Conservation (phyloP, 2,113 vertebrate genomes). For the Carassius auratus region DNA sequence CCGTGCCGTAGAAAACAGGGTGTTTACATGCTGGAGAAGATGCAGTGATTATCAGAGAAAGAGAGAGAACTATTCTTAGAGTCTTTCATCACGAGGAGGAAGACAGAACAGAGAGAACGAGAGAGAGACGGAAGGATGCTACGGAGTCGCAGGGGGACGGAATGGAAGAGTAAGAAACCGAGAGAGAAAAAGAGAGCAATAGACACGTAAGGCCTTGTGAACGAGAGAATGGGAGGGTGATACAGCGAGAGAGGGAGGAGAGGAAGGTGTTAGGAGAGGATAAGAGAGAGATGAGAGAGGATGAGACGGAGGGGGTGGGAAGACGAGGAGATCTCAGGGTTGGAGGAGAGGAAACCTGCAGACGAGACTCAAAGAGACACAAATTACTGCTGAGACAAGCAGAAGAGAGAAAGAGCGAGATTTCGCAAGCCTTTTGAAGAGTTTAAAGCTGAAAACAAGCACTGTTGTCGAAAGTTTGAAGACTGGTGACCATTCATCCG, state of each 20-base stretch:
- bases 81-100: constrained; percentile 35
- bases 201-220: background rate
- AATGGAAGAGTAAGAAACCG: background rate
- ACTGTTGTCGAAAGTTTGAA: background rate
- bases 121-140: background rate
- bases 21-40: constrained; percentile 34
- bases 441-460: constrained; percentile 13
- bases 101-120: background rate
- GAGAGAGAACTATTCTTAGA: constrained; percentile 28
- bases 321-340: background rate
- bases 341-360: constrained; percentile 13
- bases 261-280: background rate
- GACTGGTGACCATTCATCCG: background rate
- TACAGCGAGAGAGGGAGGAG: background rate
- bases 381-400: constrained; percentile 48
- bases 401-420: background rate
- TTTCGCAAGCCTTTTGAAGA: background rate
- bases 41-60: constrained; percentile 1
- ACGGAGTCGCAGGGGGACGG: background rate
- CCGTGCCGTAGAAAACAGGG: background rate
- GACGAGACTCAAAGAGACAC: constrained; percentile 2
- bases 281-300: constrained; percentile 4
- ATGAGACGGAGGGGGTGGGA: background rate
- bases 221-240: background rate
- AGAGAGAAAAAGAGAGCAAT: background rate